Percentiles rank a stretch among this genome's conserved stretches.
Conservation (phyloP, 1,140 invertebrate genomes). For the Papilio xuthus region DNA sequence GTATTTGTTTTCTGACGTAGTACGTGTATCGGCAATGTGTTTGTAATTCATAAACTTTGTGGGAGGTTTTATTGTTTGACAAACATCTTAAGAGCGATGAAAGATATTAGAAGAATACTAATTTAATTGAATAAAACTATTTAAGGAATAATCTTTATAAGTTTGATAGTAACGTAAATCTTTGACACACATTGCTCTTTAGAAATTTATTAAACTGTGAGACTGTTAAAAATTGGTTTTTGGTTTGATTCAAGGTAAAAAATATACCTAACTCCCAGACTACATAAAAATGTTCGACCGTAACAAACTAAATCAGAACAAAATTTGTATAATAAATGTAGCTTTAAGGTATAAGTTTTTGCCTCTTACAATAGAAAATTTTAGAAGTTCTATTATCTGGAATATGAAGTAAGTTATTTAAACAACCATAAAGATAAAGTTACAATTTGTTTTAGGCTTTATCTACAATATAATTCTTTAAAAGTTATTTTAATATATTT, state of each 20-base stretch:
- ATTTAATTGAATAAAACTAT: too few species aligned
- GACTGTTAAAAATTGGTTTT: too few species aligned
- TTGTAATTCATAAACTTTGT: constrained; percentile 19
- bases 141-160: too few species aligned
- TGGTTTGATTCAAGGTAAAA: too few species aligned
- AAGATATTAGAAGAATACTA: background rate
- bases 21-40: constrained; percentile 23
- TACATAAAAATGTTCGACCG: too few species aligned
- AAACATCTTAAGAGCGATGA: constrained; percentile 12
- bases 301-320: background rate
- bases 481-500: background rate
- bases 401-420: constrained; percentile 10
- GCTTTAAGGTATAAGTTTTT: background rate
- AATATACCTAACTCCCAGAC: too few species aligned
- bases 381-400: background rate
- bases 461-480: background rate
- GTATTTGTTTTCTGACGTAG: constrained; percentile 24
- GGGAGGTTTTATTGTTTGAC: constrained; percentile 28
- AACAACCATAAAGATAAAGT: constrained; percentile 18
- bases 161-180: too few species aligned
- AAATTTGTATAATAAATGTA: background rate
- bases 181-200: too few species aligned
- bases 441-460: background rate
- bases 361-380: background rate
- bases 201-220: too few species aligned